Conservation (phyloP, 2,113 vertebrate genomes). For the Sminthopsis crassicaudata region DNA sequence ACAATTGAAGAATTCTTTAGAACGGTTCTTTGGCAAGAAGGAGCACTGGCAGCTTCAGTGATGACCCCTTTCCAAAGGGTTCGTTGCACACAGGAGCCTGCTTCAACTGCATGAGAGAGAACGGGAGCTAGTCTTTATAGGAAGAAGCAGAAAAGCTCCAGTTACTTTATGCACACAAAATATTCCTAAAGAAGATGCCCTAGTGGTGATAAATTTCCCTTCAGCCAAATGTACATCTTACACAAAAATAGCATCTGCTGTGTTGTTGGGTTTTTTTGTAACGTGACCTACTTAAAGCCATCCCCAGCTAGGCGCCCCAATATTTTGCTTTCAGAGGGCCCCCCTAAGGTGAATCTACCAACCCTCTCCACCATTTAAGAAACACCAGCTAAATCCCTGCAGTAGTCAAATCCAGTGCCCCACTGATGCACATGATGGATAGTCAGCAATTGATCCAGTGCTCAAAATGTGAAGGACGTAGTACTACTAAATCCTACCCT, state of each 20-base stretch:
- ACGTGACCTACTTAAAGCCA: constrained; percentile 21
- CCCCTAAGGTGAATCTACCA: constrained; percentile 62
- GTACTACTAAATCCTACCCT: background rate
- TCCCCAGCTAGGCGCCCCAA: constrained; percentile 41
- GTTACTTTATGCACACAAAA: constrained; percentile 67
- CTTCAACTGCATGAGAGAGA: constrained; percentile 65
- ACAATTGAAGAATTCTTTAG: constrained; percentile 71
- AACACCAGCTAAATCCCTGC: constrained; percentile 1
- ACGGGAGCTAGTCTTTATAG: constrained; percentile 66
- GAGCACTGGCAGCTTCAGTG: constrained; percentile 59
- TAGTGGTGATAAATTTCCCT: constrained; percentile 71
- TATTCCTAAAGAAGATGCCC: constrained; percentile 53
- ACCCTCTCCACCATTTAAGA: constrained; percentile 64
- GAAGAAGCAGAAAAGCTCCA: constrained; percentile 68
- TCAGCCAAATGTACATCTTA: constrained; percentile 61
- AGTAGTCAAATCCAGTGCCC: background rate
- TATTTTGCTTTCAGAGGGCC: constrained; percentile 62
- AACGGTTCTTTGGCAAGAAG: constrained; percentile 74
- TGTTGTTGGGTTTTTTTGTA: constrained; percentile 46
- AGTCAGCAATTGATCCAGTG: background rate
- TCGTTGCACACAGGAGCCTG: constrained; percentile 56
- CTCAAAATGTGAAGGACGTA: background rate
- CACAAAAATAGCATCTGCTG: constrained; percentile 67
- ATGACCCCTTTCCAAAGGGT: constrained; percentile 72
- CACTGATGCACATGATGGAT: background rate